These are phyloP conservation scores for Tretioscincus oriximinensis DNA, from an alignment of 2,113 vertebrate genomes.

Conservation along the genomic window DNA sequence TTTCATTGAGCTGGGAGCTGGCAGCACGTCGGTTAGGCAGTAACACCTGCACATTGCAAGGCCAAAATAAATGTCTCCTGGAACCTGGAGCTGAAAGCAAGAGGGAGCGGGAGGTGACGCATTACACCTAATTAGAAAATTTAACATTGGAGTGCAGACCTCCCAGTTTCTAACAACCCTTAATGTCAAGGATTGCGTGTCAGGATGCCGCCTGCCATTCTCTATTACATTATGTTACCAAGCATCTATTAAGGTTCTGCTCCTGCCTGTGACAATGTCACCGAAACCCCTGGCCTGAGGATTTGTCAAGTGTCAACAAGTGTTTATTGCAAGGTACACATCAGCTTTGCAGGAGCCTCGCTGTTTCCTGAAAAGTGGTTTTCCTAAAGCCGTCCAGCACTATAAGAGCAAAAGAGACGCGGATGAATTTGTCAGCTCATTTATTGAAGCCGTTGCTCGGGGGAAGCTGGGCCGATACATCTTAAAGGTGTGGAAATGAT, in stretches of 20 bases:
- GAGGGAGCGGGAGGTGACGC: neutral
- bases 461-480: neutral
- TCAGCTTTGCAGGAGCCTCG: neutral
- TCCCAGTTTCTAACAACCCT: neutral
- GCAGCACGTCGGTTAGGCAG: neutral
- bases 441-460: neutral
- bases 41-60: neutral
- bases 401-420: neutral
- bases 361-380: neutral
- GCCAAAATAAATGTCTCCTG: conserved; percentile 7
- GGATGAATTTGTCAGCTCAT: neutral
- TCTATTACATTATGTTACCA: neutral
- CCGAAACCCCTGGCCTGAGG: neutral
- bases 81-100: neutral
- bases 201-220: no score
- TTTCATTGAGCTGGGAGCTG: neutral
- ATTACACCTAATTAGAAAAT: neutral
- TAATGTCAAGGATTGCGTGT: neutral
- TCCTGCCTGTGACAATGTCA: neutral
- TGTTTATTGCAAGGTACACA: neutral
- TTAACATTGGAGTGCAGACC: neutral
- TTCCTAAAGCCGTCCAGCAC: conserved; percentile 2
- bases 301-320: neutral
- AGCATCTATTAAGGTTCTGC: neutral
- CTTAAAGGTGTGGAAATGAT: neutral